A percentile compares a stretch with the other conserved stretches of the same genome.
These are phyloP conservation scores for Epizoanthus illoricatus DNA, from an alignment of 92 coral and sea anemone species.

Conservation along the genomic window DNA sequence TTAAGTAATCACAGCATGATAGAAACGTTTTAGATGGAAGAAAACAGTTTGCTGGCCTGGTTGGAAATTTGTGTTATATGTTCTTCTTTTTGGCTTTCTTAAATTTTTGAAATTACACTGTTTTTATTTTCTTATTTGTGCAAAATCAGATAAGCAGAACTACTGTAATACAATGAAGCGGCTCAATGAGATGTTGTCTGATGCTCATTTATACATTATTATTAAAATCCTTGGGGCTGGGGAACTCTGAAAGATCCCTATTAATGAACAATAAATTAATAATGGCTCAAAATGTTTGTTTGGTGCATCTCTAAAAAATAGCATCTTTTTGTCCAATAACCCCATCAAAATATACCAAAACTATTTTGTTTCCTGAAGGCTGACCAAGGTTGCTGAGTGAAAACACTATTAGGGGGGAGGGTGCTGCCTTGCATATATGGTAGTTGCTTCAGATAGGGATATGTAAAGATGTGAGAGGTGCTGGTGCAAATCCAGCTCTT, in stretches of 20 bases:
- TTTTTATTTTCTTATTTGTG: constrained; percentile 26
- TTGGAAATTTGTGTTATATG: constrained; percentile 21
- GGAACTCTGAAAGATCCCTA: constrained; percentile 26
- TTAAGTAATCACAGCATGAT: constrained; percentile 29
- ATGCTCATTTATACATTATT: constrained; percentile 31
- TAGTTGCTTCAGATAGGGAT: constrained; percentile 27
- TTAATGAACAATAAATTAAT: constrained; percentile 27
- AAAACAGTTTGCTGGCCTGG: constrained; percentile 27
- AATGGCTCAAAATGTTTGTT: constrained; percentile 25
- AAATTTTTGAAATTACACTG: constrained; percentile 25
- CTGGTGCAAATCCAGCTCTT: constrained; percentile 33
- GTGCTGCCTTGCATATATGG: constrained; percentile 37
- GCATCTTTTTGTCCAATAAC: background rate
- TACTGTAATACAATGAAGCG: constrained; percentile 1
- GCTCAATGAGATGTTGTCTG: constrained; percentile 13
- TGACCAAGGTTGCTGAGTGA: constrained; percentile 1
- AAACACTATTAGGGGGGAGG: constrained; percentile 26
- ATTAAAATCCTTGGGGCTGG: constrained; percentile 33
- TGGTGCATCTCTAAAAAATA: constrained; percentile 32
- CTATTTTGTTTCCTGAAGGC: constrained; percentile 34
- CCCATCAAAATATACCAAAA: constrained; percentile 20
- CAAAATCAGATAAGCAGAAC: constrained; percentile 17
- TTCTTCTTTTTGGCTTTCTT: constrained; percentile 24
- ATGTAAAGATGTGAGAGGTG: constrained; percentile 30
- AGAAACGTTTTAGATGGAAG: constrained; percentile 19